phyloP scores from a whole-genome alignment of 2,888 invertebrate genomes.

The Fabriciana adippe region DNA sequence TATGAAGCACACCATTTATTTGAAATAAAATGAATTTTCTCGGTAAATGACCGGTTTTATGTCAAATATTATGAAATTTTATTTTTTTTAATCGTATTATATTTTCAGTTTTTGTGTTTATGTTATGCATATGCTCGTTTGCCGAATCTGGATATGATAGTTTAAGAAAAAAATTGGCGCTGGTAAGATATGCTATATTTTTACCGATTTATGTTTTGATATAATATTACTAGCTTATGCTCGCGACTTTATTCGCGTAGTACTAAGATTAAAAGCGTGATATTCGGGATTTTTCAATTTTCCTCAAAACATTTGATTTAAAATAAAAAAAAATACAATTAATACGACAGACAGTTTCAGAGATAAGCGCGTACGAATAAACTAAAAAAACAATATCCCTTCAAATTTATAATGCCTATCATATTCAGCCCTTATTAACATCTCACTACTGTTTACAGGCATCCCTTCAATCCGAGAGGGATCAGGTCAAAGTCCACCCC shows the following conservation, averaged over 20 bases:
- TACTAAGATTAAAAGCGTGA: too few relatives aligned
- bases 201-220: background rate
- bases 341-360: too few relatives aligned
- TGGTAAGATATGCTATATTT: conserved; percentile 43
- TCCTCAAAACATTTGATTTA: too few relatives aligned
- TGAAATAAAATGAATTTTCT: conserved; percentile 4
- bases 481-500: too few relatives aligned
- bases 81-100: background rate
- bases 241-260: too few relatives aligned
- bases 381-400: too few relatives aligned
- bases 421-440: too few relatives aligned
- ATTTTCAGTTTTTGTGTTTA: conserved; percentile 21
- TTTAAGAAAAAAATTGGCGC: conserved; percentile 45
- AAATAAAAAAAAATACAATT: too few relatives aligned
- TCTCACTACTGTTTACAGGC: too few relatives aligned
- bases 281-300: background rate
- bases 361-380: too few relatives aligned
- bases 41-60: background rate
- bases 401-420: too few relatives aligned
- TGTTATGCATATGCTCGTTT: conserved; percentile 4
- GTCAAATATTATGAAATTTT: background rate
- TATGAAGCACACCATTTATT: background rate
- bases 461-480: too few relatives aligned
- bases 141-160: conserved; percentile 38
- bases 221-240: background rate